Conservation (phyloP, 2,113 vertebrate species). For the Ascaphus truei region DNA sequence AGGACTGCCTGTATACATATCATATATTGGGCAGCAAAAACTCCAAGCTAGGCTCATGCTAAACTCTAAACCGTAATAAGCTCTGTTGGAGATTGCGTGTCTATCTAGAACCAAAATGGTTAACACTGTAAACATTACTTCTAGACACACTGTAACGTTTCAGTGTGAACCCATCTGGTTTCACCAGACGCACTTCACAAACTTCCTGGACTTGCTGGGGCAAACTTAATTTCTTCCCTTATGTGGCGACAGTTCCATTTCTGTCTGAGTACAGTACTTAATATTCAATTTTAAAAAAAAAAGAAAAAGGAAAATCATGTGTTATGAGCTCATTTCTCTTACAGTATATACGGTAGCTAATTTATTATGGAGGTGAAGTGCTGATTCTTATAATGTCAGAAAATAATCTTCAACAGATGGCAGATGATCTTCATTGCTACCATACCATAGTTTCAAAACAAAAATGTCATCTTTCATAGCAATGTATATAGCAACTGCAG, state of each 20-base stretch:
- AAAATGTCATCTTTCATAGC: too few relatives aligned
- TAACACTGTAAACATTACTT: background rate
- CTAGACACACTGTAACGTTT: background rate
- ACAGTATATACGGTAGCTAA: conserved; percentile 23
- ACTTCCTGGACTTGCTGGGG: conserved; percentile 18
- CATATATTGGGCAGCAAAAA: too few relatives aligned
- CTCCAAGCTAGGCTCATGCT: too few relatives aligned
- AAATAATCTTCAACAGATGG: conserved; percentile 10
- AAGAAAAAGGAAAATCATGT: background rate
- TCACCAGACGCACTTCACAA: conserved; percentile 10
- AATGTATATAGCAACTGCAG: too few relatives aligned
- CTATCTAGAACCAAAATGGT: background rate
- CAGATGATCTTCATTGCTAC: background rate
- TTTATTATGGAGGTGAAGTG: conserved; percentile 7
- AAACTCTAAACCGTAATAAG: too few relatives aligned
- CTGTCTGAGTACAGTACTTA: background rate
- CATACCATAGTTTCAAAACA: too few relatives aligned
- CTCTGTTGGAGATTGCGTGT: background rate
- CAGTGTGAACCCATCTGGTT: conserved; percentile 9
- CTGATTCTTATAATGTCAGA: conserved; percentile 8
- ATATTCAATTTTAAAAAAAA: background rate
- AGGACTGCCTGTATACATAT: too few relatives aligned
- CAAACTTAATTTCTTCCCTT: conserved; percentile 32
- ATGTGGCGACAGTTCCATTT: conserved; percentile 16
- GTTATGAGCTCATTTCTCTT: conserved; percentile 27